These are phyloP conservation scores for Lampris megalopsis DNA, from an alignment of 2,113 vertebrate species.

Conservation along the genomic window DNA sequence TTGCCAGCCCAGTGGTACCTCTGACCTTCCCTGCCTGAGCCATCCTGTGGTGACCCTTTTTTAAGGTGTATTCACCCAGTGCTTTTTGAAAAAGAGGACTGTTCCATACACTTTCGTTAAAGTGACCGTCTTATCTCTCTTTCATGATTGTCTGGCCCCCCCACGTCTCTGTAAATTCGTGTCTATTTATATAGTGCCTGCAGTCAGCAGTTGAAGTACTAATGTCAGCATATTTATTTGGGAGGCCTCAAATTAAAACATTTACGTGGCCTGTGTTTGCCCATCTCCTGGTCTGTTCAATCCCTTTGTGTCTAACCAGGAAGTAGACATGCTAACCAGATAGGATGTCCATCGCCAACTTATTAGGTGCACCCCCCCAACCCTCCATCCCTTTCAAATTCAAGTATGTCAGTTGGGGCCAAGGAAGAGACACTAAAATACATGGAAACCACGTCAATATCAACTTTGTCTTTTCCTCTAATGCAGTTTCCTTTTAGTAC, in stretches of 20 bases:
- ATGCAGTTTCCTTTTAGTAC: not conserved
- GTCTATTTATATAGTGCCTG: slow-evolving; percentile 63
- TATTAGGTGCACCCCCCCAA: not conserved
- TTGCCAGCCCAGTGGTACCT: slow-evolving; percentile 2
- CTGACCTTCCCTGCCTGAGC: not conserved
- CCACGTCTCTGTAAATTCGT: slow-evolving; percentile 44
- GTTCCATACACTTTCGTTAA: slow-evolving; percentile 15
- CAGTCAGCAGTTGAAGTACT: slow-evolving; percentile 54
- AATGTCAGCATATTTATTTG: slow-evolving; percentile 57
- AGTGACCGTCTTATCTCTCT: slow-evolving; percentile 42
- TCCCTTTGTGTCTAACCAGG: too few species aligned
- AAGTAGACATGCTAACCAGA: too few species aligned
- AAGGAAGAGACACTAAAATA: slow-evolving; percentile 33
- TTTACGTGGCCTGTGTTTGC: slow-evolving; percentile 32
- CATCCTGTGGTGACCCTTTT: slow-evolving; percentile 20
- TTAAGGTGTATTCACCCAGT: not conserved
- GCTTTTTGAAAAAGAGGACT: slow-evolving; percentile 13
- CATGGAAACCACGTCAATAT: slow-evolving; percentile 43
- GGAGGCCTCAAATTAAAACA: slow-evolving; percentile 29
- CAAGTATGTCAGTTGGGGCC: slow-evolving; percentile 16
- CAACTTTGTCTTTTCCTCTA: slow-evolving; percentile 47
- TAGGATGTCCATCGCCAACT: too few species aligned
- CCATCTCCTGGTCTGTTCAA: not conserved
- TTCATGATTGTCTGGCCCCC: slow-evolving; percentile 52
- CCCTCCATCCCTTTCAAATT: slow-evolving; percentile 10